Evolutionary conservation across 2,113 vertebrate genomes (phyloP), one percentile per base, ranked within the genome.

Genomic region (Gallinago jamesoni): DNA sequence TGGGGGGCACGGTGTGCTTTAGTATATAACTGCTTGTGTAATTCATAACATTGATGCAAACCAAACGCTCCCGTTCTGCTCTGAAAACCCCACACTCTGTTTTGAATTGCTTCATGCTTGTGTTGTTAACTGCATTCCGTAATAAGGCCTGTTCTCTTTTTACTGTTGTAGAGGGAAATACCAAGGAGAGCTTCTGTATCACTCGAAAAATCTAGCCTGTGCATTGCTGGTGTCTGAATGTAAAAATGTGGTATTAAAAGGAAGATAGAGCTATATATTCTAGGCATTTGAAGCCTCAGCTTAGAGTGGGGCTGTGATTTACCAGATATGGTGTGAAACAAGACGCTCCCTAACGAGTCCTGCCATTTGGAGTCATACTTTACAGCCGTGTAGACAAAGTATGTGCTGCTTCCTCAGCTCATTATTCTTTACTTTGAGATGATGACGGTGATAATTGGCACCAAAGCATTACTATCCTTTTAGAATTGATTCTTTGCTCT

Each of bases 271-370:
- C 14, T 10, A 12, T 52, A 3, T 28, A 22, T 64, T 60, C 6
- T 9, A 37, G 63, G 55, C 80, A 48, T 57, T 74, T 48, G 30
- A 69, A 86, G 59, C 24, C 11, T 7, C 14, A 30, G 15, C 6
- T 77, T 35, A 33, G 45, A 69, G 5, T 14, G 13, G 35, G 33
- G 39, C 21, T 27, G 1, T 14, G 10, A 78, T 93, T 90, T 63
- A 66, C 41, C 45, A 69, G 76, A 8, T 33, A 3, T 0, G 27
- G 16, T 56, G 15, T 57, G 76, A 66, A 68, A 52, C 10, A 35
- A 53, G 55, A 15, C 31, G 9, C 3, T 76, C 16, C 41, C 7
- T 43, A 10, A n/a, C 0, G 0, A 2, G 0, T 17, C 30, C 63
- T 82, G 50, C 30, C 4, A 4, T 63, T 88, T 47, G 3, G 1